phyloP scores from a whole-genome alignment of 1,140 invertebrate species.

The Dufourea novaeangliae region DNA sequence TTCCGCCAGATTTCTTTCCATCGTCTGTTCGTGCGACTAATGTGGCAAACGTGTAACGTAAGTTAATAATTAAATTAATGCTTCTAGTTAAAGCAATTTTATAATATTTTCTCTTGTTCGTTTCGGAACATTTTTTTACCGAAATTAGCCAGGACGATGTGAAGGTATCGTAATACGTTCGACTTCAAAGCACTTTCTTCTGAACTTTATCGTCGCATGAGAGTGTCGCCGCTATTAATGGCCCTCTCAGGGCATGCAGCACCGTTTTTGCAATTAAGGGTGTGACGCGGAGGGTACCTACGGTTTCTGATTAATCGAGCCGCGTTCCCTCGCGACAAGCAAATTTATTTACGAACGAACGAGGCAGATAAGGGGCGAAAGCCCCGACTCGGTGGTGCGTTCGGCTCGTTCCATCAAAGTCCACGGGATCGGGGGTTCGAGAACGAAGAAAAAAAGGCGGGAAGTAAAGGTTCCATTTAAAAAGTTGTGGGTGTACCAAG shows the following conservation, averaged over 20 bases:
- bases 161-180: not conserved
- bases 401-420: not conserved
- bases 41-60: too few species aligned
- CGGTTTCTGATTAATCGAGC: slow-evolving; percentile 43
- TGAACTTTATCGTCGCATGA: not conserved
- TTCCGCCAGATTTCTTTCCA: too few species aligned
- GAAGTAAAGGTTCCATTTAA: not conserved
- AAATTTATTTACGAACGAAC: slow-evolving; percentile 38
- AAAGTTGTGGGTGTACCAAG: too few species aligned
- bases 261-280: not conserved
- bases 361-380: slow-evolving; percentile 21
- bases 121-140: not conserved
- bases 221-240: not conserved
- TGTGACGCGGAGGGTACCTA: not conserved
- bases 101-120: not conserved
- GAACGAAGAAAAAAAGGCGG: not conserved
- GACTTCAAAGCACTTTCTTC: not conserved
- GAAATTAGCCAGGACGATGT: not conserved
- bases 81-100: too few species aligned
- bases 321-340: not conserved
- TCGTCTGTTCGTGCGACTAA: too few species aligned
- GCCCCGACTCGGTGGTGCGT: not conserved
- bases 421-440: not conserved
- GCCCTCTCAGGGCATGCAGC: not conserved
- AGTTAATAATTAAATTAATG: too few species aligned